Percentiles rank a stretch among this genome's conserved stretches.
Evolutionary conservation across 2,797 vertebrate species (phyloP).

Genomic region (Chromis chromis): DNA sequence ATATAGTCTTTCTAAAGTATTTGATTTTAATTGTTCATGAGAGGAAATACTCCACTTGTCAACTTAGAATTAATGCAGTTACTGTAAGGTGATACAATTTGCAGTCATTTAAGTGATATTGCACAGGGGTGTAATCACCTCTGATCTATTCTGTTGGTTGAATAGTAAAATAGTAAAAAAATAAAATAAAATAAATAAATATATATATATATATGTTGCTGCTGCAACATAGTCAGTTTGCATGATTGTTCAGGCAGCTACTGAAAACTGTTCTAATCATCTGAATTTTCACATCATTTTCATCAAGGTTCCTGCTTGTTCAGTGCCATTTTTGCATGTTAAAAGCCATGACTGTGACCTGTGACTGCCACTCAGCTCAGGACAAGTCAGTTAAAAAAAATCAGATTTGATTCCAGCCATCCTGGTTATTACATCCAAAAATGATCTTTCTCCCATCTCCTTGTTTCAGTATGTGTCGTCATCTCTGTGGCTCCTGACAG

Average conservation of each 20-base stretch:
- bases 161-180: too few species aligned
- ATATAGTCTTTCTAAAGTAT: too few species aligned
- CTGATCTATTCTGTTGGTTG: too few species aligned
- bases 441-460: too few species aligned
- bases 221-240: neutral
- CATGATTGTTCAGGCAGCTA: neutral
- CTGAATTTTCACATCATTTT: neutral
- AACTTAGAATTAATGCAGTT: too few species aligned
- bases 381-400: neutral
- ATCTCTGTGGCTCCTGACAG: neutral
- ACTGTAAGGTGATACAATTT: too few species aligned
- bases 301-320: neutral
- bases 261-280: conserved; percentile 1
- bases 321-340: neutral
- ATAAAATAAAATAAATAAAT: too few species aligned
- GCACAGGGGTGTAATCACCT: too few species aligned
- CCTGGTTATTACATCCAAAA: too few species aligned
- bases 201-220: neutral
- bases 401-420: neutral
- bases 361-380: neutral
- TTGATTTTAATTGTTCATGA: too few species aligned
- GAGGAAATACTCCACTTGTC: too few species aligned
- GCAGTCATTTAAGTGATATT: too few species aligned
- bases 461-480: neutral
- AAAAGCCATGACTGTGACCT: neutral